A percentile compares a stretch with the other conserved stretches of the same genome.
phyloP scores from a whole-genome alignment of 2,113 vertebrate species.

The Siniperca chuatsi region DNA sequence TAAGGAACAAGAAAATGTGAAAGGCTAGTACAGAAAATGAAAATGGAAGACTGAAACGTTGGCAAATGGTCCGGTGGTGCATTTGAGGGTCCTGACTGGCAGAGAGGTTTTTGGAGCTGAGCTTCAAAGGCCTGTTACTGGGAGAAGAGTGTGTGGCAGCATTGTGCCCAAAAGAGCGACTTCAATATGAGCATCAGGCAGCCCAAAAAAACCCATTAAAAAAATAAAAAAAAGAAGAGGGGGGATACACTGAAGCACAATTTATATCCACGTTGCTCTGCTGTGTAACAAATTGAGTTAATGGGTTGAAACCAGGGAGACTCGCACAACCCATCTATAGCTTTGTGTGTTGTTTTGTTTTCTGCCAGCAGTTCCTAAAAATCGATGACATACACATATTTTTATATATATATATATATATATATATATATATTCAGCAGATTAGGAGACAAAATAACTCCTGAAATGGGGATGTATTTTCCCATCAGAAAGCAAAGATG shows the following conservation, averaged over 20 bases:
- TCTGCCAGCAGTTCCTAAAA: conserved; percentile 28
- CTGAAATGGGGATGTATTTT: neutral
- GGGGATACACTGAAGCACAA: conserved; percentile 15
- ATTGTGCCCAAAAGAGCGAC: conserved; percentile 12
- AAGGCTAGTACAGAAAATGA: conserved; percentile 35
- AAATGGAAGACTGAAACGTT: conserved; percentile 31
- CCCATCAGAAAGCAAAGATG: conserved; percentile 23
- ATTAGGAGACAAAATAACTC: conserved; percentile 36
- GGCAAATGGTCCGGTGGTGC: conserved; percentile 40
- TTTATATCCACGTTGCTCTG: conserved; percentile 27
- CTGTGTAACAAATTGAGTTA: conserved; percentile 43
- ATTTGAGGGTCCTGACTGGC: conserved; percentile 39
- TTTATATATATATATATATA: too few species aligned
- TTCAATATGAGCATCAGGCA: conserved; percentile 35
- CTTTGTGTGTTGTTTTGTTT: conserved; percentile 27
- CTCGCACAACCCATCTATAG: neutral
- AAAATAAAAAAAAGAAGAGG: conserved; percentile 9
- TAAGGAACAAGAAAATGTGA: conserved; percentile 54
- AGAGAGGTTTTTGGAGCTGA: conserved; percentile 19
- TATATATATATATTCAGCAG: neutral
- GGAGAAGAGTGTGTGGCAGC: conserved; percentile 9
- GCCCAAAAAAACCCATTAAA: conserved; percentile 43
- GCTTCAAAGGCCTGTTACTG: conserved; percentile 39
- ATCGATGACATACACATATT: conserved; percentile 19
- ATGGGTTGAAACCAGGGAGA: conserved; percentile 13